Percentiles rank a stretch among this genome's conserved stretches.
These are phyloP conservation scores for Ibycter americanus DNA, from an alignment of 2,797 vertebrate genomes.

Conservation along the genomic window DNA sequence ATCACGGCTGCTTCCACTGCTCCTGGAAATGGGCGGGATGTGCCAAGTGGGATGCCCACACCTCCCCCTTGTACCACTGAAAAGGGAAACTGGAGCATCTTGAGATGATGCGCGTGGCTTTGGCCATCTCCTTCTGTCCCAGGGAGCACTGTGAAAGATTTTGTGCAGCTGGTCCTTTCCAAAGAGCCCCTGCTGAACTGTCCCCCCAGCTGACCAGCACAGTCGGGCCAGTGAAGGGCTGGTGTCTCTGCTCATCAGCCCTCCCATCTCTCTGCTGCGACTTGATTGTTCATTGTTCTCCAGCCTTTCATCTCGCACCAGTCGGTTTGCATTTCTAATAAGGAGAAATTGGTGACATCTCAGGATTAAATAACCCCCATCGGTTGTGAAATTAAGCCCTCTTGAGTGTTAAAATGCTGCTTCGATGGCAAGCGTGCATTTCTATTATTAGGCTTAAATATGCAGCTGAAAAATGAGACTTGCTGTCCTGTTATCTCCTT, in stretches of 20 bases:
- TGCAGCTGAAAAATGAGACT: neutral
- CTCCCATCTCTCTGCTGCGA: neutral
- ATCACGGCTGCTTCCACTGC: neutral
- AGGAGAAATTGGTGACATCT: neutral
- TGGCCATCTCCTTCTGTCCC: rapidly evolving
- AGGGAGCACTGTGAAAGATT: neutral
- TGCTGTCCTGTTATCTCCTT: rapidly evolving
- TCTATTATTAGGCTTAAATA: neutral
- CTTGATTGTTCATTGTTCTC: neutral
- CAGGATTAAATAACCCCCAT: neutral
- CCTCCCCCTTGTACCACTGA: neutral
- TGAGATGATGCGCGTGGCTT: neutral
- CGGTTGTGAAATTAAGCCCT: neutral
- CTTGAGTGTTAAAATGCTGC: neutral
- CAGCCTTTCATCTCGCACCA: neutral
- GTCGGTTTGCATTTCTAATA: neutral
- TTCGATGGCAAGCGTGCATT: neutral
- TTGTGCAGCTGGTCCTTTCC: neutral
- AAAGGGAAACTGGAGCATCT: rapidly evolving
- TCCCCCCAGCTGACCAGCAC: rapidly evolving
- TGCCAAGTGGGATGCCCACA: neutral
- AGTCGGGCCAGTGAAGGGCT: neutral
- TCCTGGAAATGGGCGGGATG: neutral
- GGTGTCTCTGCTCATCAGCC: neutral
- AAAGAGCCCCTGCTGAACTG: rapidly evolving